Percentiles rank a stretch among this genome's conserved stretches.
phyloP scores from a whole-genome alignment of 2,888 invertebrate species.

The Caenorhabditis macrosperma region DNA sequence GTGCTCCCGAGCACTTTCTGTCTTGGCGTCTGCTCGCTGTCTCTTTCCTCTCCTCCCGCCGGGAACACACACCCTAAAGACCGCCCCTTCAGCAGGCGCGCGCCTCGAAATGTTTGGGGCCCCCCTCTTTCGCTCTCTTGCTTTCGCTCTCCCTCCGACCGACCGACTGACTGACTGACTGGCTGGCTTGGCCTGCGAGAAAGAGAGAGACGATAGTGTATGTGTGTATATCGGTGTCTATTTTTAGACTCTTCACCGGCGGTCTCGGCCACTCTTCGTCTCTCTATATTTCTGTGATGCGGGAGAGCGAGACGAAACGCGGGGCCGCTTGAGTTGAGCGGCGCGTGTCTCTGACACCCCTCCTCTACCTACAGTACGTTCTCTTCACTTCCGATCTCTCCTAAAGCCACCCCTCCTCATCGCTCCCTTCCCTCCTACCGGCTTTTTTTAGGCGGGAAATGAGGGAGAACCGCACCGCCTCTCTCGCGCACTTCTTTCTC shows the following conservation, averaged over 20 bases:
- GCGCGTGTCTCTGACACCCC: background rate
- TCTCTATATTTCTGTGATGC: conserved; percentile 9
- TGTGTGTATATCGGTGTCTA: conserved; percentile 20
- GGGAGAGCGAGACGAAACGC: no score
- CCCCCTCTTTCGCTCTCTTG: conserved; percentile 21
- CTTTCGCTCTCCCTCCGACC: conserved; percentile 39
- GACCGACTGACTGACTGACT: conserved; percentile 38
- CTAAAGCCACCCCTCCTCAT: no score
- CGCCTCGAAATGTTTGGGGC: conserved; percentile 8
- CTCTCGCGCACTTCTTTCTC: background rate
- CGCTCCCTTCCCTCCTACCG: background rate
- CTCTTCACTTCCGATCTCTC: background rate
- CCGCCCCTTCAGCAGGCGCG: background rate
- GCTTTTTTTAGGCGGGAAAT: background rate
- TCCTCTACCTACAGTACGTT: background rate
- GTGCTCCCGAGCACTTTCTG: background rate
- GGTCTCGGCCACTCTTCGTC: background rate
- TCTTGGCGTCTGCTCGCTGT: no score
- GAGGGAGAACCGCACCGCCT: background rate
- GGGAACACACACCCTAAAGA: background rate
- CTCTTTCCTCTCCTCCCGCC: background rate
- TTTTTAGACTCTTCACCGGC: conserved; percentile 37
- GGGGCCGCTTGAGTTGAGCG: background rate
- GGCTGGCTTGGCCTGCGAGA: no score
- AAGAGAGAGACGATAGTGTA: background rate